Conservation (phyloP, 2,797 vertebrate species). For the Pantherophis vulpinus region DNA sequence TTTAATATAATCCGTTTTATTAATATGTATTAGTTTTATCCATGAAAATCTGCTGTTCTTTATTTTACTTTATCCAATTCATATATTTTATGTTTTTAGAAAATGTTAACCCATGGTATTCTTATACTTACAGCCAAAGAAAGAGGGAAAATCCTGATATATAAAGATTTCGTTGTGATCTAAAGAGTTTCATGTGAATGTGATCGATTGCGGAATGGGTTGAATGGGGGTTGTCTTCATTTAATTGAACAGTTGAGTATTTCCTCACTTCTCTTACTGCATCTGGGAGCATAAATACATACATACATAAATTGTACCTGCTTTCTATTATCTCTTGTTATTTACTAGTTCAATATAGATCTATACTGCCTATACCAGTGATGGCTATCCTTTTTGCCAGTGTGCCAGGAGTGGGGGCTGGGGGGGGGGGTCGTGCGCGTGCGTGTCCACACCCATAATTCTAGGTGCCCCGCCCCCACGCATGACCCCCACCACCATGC, state of each 20-base stretch:
- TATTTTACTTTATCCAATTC: background rate
- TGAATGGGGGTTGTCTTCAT: constrained; percentile 67
- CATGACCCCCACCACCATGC: no score
- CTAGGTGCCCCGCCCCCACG: no score
- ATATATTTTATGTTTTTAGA: constrained; percentile 14
- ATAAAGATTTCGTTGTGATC: constrained; percentile 95
- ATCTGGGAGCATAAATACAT: constrained; percentile 73
- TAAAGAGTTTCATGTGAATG: constrained; percentile 96
- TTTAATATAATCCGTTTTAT: background rate
- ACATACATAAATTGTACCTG: constrained; percentile 7
- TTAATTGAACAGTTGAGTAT: constrained; percentile 76
- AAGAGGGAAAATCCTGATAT: constrained; percentile 96
- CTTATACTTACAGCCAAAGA: constrained; percentile 91
- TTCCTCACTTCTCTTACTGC: constrained; percentile 90
- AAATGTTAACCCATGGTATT: background rate
- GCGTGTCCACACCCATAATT: no score
- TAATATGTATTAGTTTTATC: background rate
- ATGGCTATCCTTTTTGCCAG: no score
- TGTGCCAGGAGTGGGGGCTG: no score
- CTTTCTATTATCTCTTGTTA: background rate
- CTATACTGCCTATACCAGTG: no score
- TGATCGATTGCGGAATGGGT: constrained; percentile 82
- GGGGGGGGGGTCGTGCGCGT: no score
- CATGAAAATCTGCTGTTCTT: background rate
- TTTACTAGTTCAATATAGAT: no score